A percentile compares a stretch with the other conserved stretches of the same genome.
These are phyloP conservation scores for Onychomys torridus DNA, from an alignment of 2,797 vertebrate species.

Conservation along the genomic window DNA sequence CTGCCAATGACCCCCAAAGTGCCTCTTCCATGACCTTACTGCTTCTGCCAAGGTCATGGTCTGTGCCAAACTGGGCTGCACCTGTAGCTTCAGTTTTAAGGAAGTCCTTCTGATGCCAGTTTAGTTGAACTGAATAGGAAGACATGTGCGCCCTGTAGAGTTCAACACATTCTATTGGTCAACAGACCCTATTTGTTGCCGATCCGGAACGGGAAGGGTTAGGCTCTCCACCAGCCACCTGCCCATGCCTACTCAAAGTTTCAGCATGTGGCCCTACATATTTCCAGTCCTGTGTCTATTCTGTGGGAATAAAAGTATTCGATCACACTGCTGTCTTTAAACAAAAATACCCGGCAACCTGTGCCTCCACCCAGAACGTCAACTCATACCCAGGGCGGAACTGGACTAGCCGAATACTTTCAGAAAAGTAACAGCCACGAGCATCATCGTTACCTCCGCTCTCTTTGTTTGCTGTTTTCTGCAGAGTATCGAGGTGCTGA, in stretches of 20 bases:
- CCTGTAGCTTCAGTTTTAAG: not conserved
- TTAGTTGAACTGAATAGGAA: not conserved
- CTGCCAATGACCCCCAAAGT: not conserved
- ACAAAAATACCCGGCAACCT: constrained; percentile 1
- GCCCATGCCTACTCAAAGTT: not conserved
- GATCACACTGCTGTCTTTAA: not conserved
- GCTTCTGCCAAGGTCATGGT: not conserved
- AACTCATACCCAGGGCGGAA: not conserved
- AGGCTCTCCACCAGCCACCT: not conserved
- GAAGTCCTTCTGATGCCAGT: not conserved
- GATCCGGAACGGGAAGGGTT: not conserved
- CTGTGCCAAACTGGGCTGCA: not conserved
- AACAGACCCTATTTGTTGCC: not conserved
- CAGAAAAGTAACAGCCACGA: not conserved
- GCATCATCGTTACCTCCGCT: constrained; percentile 92
- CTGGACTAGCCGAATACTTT: not conserved
- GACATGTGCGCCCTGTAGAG: not conserved
- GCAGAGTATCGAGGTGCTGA: constrained; percentile 95
- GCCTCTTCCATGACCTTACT: not conserved
- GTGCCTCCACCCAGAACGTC: not conserved
- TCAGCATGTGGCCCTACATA: not conserved
- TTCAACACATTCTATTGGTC: not conserved
- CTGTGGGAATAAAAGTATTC: not conserved
- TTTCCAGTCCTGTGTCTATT: not conserved
- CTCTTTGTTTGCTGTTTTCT: constrained; percentile 95